Conservation (phyloP, 2,113 vertebrate species). For the Tonatia bakeri region DNA sequence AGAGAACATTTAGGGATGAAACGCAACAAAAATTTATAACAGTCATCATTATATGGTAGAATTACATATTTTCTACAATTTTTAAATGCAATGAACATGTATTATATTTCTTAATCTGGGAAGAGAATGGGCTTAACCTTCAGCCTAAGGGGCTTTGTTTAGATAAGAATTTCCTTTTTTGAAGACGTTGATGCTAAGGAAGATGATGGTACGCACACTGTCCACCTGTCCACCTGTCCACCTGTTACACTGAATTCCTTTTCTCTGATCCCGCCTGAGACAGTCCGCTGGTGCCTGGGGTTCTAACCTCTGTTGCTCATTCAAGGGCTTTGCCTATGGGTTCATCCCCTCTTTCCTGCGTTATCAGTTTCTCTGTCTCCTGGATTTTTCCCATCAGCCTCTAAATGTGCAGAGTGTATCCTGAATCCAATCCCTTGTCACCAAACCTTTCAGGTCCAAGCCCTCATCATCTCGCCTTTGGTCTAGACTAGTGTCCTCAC, state of each 20-base stretch:
- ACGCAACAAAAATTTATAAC: not conserved
- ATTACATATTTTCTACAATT: not conserved
- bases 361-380: not conserved
- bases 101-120: not conserved
- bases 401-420: not conserved
- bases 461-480: not conserved
- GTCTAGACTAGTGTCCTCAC: not conserved
- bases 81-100: not conserved
- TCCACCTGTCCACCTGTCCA: too few species aligned
- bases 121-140: not conserved
- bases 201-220: not conserved
- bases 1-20: not conserved
- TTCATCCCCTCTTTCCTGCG: not conserved
- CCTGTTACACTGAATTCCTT: not conserved
- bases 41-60: not conserved
- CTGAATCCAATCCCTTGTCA: not conserved
- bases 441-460: not conserved
- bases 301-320: not conserved
- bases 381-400: not conserved
- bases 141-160: not conserved
- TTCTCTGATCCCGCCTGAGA: not conserved
- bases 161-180: not conserved
- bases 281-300: not conserved
- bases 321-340: not conserved
- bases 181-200: not conserved